Evolutionary conservation across 1,140 invertebrate genomes (phyloP).

Genomic region (Danaus melanippus): DNA sequence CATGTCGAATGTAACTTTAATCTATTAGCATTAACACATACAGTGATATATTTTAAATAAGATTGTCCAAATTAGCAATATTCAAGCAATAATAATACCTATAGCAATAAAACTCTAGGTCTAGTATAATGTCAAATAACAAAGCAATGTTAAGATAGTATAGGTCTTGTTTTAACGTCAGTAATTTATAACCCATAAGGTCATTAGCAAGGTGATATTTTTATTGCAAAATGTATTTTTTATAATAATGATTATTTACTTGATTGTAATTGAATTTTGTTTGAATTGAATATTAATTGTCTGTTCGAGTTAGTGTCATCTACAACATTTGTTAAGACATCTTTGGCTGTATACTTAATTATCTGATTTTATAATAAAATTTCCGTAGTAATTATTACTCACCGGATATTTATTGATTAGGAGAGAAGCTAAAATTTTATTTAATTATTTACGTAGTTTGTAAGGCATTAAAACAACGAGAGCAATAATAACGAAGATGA

Average conservation of each 20-base stretch:
- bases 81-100: constrained; percentile 36
- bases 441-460: neutral
- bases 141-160: constrained; percentile 26
- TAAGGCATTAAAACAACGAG: constrained; percentile 41
- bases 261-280: no score
- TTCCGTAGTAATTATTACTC: no score
- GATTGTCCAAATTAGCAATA: constrained; percentile 44
- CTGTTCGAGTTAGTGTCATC: no score
- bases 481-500: constrained; percentile 46
- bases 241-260: constrained; percentile 2
- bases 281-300: no score
- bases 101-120: constrained; percentile 21
- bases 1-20: no score
- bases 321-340: no score
- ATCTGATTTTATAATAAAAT: no score
- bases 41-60: constrained; percentile 29
- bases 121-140: constrained; percentile 15
- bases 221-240: constrained; percentile 9
- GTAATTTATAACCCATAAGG: no score
- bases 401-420: no score
- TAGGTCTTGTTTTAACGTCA: no score
- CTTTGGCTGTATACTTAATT: no score
- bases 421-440: no score
- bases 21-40: constrained; percentile 9
- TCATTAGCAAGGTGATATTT: constrained; percentile 8